These are phyloP conservation scores for Pristionchus japonicus DNA, from an alignment of 2,888 invertebrate genomes.

Conservation along the genomic window DNA sequence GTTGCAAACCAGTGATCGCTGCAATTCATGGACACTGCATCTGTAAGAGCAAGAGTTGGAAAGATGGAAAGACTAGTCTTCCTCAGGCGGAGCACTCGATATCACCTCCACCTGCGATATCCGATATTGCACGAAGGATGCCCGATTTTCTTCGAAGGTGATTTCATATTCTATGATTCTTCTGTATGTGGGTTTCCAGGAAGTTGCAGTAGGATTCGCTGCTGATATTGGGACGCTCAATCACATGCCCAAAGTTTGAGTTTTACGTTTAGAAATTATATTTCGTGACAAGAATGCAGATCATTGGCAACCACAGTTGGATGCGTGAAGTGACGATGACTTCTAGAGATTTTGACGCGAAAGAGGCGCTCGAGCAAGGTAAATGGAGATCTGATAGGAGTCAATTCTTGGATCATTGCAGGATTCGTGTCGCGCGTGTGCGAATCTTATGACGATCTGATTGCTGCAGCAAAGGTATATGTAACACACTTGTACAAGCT, in stretches of 20 bases:
- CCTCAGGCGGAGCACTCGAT: constrained; percentile 85
- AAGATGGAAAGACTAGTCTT: background rate
- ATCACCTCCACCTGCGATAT: constrained; percentile 91
- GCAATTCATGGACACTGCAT: constrained; percentile 90
- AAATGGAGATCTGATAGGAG: no score
- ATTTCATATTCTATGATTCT: background rate
- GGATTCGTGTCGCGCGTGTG: background rate
- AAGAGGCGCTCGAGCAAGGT: constrained; percentile 51
- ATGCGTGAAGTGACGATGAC: constrained; percentile 90
- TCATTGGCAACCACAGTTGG: constrained; percentile 88
- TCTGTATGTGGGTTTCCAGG: constrained; percentile 75
- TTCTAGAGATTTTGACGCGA: constrained; percentile 85
- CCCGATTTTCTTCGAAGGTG: constrained; percentile 89
- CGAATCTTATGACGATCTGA: background rate
- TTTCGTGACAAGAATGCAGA: constrained; percentile 55
- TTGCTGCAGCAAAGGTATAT: background rate
- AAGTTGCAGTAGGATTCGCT: constrained; percentile 86
- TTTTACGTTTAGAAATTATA: background rate
- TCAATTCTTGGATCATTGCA: background rate
- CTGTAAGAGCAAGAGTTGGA: constrained; percentile 75
- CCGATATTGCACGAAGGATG: constrained; percentile 89
- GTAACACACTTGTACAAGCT: no score
- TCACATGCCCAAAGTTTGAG: constrained; percentile 83
- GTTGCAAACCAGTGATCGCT: constrained; percentile 90
- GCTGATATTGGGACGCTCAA: constrained; percentile 96